phyloP scores from a whole-genome alignment of 2,113 vertebrate species.

The Macquaria australasica region DNA sequence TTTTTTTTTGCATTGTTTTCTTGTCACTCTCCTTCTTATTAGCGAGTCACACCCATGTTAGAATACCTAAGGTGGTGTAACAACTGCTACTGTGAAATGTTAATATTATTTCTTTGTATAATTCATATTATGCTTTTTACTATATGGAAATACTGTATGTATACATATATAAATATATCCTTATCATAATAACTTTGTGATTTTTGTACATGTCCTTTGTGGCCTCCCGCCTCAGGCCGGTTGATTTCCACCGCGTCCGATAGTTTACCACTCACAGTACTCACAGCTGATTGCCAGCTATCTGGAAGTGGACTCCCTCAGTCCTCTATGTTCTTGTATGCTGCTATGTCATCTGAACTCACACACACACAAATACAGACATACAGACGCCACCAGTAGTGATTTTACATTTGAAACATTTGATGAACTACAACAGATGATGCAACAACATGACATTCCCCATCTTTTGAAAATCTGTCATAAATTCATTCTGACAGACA shows the following conservation, averaged over 20 bases:
- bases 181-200: constrained; percentile 83
- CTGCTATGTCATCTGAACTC: constrained; percentile 71
- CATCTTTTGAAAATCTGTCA: not conserved
- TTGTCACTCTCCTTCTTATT: constrained; percentile 52
- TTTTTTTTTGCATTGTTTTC: constrained; percentile 34
- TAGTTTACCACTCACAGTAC: constrained; percentile 12
- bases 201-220: constrained; percentile 82
- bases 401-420: constrained; percentile 20
- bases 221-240: constrained; percentile 59
- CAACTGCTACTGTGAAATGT: constrained; percentile 86
- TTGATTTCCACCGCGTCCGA: constrained; percentile 29
- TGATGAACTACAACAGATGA: constrained; percentile 13
- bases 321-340: constrained; percentile 54
- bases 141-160: constrained; percentile 84
- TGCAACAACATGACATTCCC: constrained; percentile 18
- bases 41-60: constrained; percentile 71
- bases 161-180: constrained; percentile 82
- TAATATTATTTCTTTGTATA: constrained; percentile 78
- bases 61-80: constrained; percentile 79
- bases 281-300: constrained; percentile 35
- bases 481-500: constrained; percentile 9
- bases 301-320: constrained; percentile 28
- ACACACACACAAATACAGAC: not conserved
- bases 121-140: constrained; percentile 83
- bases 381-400: not conserved